Evolutionary conservation across 2,797 vertebrate species (phyloP).

Genomic region (Buceros bicornis): DNA sequence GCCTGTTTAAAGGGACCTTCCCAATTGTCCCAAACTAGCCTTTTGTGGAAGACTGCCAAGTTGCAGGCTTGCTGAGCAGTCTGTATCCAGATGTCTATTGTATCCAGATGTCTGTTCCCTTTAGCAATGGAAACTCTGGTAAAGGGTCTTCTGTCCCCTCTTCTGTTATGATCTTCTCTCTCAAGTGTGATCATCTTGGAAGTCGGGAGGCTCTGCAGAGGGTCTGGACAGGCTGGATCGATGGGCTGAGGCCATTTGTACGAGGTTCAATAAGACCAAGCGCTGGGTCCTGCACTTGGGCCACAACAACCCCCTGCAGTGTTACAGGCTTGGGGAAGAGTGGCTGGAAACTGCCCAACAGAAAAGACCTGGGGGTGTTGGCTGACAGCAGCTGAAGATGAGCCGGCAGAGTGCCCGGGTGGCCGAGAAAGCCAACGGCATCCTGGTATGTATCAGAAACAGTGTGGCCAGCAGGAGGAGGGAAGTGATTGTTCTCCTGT

Average conservation of each 20-base stretch:
- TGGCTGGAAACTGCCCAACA: too few relatives aligned
- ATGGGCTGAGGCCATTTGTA: background rate
- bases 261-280: background rate
- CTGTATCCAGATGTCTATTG: background rate
- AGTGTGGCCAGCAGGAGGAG: too few relatives aligned
- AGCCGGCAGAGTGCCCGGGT: too few relatives aligned
- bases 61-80: background rate
- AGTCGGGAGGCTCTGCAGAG: background rate
- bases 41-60: background rate
- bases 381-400: too few relatives aligned
- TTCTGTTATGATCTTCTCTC: rapidly evolving
- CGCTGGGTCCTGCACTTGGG: too few relatives aligned
- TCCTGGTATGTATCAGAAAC: too few relatives aligned
- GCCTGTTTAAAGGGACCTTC: background rate
- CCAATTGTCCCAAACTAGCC: background rate
- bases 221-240: background rate
- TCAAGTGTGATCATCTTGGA: background rate
- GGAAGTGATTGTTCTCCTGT: too few relatives aligned
- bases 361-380: too few relatives aligned
- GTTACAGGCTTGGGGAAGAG: too few relatives aligned
- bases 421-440: too few relatives aligned
- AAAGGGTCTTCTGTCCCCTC: background rate
- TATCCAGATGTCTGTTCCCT: background rate
- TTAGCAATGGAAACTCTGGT: background rate
- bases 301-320: too few relatives aligned